Percentiles rank a stretch among this genome's conserved stretches.
phyloP scores from a whole-genome alignment of 2,888 invertebrate species.

The Electrophaes corylata region DNA sequence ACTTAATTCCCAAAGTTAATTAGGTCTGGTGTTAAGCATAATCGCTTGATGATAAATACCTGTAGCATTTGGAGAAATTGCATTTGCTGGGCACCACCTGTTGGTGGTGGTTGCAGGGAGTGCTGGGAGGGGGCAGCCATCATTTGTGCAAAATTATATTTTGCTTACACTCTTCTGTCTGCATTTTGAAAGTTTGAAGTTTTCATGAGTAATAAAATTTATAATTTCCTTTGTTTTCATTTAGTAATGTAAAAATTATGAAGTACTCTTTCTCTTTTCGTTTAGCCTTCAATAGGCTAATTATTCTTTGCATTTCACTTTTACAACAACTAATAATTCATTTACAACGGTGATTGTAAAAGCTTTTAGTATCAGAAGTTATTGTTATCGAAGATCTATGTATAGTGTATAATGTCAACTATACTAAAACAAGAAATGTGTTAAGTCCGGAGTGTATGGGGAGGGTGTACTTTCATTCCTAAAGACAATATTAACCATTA shows the following conservation, averaged over 20 bases:
- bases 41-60: slow-evolving; percentile 64
- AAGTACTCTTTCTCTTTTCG: slow-evolving; percentile 31
- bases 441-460: slow-evolving; percentile 48
- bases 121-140: slow-evolving; percentile 48
- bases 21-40: slow-evolving; percentile 70
- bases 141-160: slow-evolving; percentile 50
- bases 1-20: slow-evolving; percentile 78
- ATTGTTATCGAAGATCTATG: slow-evolving; percentile 38
- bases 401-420: slow-evolving; percentile 16
- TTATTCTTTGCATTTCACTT: slow-evolving; percentile 22
- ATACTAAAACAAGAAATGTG: slow-evolving; percentile 29
- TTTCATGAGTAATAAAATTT: slow-evolving; percentile 59
- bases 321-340: slow-evolving; percentile 34
- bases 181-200: slow-evolving; percentile 57
- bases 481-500: slow-evolving; percentile 47
- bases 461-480: slow-evolving; percentile 49
- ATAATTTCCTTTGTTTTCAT: slow-evolving; percentile 68
- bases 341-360: slow-evolving; percentile 61
- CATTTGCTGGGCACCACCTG: slow-evolving; percentile 72
- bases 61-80: slow-evolving; percentile 75
- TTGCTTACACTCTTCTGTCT: slow-evolving; percentile 57
- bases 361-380: slow-evolving; percentile 70
- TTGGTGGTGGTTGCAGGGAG: slow-evolving; percentile 56
- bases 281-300: slow-evolving; percentile 22
- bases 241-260: slow-evolving; percentile 23